Conservation (phyloP, 2,113 vertebrate species). For the Gavialis gangeticus region DNA sequence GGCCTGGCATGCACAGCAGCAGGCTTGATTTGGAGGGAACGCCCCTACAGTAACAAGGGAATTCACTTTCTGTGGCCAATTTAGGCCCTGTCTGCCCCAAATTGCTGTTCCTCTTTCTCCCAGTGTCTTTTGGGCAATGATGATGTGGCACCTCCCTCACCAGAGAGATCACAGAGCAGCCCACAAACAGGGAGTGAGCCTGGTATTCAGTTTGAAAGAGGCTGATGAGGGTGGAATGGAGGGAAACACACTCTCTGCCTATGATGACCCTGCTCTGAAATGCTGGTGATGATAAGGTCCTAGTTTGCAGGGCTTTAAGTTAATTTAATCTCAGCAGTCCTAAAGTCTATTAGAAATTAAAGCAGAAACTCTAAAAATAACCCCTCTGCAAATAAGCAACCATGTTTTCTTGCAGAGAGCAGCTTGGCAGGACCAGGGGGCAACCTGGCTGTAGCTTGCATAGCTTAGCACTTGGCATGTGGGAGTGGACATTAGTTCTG, state of each 20-base stretch:
- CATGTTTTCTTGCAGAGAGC: rapidly evolving
- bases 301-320: not conserved
- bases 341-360: not conserved
- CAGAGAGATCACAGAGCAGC: not conserved
- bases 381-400: not conserved
- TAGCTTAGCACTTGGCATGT: not conserved
- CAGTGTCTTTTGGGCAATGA: not conserved
- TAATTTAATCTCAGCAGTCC: not conserved
- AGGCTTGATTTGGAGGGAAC: rapidly evolving
- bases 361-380: not conserved
- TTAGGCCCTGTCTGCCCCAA: not conserved
- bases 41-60: rapidly evolving
- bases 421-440: not conserved
- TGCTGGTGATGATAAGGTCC: not conserved
- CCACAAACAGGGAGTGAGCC: not conserved
- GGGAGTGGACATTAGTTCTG: not conserved
- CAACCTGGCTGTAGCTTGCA: not conserved
- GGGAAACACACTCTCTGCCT: not conserved
- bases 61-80: not conserved
- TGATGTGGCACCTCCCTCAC: not conserved
- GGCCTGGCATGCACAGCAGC: not conserved
- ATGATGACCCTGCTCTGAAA: not conserved
- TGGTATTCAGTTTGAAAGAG: not conserved
- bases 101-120: not conserved
- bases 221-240: not conserved